Conservation (phyloP, 2,888 invertebrate genomes). For the Eupithecia tripunctaria region DNA sequence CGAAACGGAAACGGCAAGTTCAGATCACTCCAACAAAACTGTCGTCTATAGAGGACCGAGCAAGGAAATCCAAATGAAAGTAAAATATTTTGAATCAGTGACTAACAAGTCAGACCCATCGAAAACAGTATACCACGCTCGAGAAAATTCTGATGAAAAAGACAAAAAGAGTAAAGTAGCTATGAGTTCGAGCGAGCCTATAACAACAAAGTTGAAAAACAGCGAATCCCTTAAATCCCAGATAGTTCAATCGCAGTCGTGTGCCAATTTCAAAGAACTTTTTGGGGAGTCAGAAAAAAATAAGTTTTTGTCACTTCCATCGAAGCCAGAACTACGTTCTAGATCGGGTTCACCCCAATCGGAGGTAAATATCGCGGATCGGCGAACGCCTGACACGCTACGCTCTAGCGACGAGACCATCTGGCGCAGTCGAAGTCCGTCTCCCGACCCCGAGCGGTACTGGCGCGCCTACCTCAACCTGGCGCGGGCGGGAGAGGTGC, state of each 20-base stretch:
- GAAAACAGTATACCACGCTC: conserved; percentile 80
- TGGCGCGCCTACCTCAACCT: conserved; percentile 88
- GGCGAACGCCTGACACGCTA: conserved; percentile 81
- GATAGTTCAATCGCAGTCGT: conserved; percentile 86
- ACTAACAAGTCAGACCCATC: conserved; percentile 80
- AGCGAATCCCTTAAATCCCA: conserved; percentile 59
- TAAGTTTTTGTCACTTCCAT: conserved; percentile 84
- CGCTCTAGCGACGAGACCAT: conserved; percentile 87
- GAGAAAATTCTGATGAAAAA: conserved; percentile 80
- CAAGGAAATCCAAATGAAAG: conserved; percentile 88
- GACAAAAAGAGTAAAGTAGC: conserved; percentile 60
- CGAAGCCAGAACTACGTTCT: conserved; percentile 72
- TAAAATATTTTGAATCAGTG: conserved; percentile 91
- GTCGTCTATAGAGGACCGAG: conserved; percentile 86
- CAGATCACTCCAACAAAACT: conserved; percentile 88
- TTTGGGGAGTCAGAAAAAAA: conserved; percentile 89
- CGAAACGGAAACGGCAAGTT: conserved; percentile 89
- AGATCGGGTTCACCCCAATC: conserved; percentile 83
- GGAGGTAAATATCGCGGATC: conserved; percentile 76
- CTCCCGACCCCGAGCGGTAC: conserved; percentile 89
- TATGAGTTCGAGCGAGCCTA: conserved; percentile 25
- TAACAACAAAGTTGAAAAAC: conserved; percentile 48
- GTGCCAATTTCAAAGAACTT: conserved; percentile 91
- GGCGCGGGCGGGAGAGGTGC: conserved; percentile 91
- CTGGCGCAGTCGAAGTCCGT: conserved; percentile 88